Conservation (phyloP, 30 jellyfish, hydroid and myxozoan species). For the Aurelia coerulea region DNA sequence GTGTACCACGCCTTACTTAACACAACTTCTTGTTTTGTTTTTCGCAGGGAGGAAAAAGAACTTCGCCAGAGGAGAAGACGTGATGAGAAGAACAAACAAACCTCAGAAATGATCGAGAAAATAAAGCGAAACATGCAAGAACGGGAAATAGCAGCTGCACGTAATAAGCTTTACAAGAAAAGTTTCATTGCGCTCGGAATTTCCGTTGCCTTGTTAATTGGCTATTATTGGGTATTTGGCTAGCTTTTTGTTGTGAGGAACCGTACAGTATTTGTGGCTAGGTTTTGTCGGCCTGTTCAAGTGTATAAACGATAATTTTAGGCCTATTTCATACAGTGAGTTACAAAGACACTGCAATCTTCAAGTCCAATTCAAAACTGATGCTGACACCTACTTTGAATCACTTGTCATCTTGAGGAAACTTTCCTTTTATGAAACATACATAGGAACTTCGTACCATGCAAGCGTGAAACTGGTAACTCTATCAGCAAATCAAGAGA, state of each 20-base stretch:
- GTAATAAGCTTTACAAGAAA: conserved; percentile 47
- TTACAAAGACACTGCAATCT: too few relatives aligned
- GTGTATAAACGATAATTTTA: too few relatives aligned
- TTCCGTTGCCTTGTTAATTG: conserved; percentile 44
- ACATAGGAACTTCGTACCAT: too few relatives aligned
- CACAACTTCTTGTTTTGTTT: not conserved
- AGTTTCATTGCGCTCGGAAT: conserved; percentile 64
- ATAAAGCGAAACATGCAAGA: conserved; percentile 82
- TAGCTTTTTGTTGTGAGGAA: not conserved
- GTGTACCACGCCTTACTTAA: too few relatives aligned
- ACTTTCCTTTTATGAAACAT: too few relatives aligned
- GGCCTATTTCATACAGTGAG: too few relatives aligned
- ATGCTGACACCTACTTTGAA: too few relatives aligned
- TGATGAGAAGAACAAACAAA: conserved; percentile 64
- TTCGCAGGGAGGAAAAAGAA: conserved; percentile 69
- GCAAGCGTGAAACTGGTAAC: too few relatives aligned
- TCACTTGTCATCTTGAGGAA: too few relatives aligned
- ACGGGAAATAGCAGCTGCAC: conserved; percentile 67
- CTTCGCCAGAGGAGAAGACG: conserved; percentile 81
- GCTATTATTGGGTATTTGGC: conserved; percentile 60
- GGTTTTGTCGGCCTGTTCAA: too few relatives aligned
- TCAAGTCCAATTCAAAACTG: too few relatives aligned
- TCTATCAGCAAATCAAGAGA: too few relatives aligned
- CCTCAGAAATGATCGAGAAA: conserved; percentile 72
- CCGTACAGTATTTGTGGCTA: not conserved